Base-by-base conservation (phyloP, 2,888 invertebrate genomes). In the Microctonus hyperodae region DNA sequence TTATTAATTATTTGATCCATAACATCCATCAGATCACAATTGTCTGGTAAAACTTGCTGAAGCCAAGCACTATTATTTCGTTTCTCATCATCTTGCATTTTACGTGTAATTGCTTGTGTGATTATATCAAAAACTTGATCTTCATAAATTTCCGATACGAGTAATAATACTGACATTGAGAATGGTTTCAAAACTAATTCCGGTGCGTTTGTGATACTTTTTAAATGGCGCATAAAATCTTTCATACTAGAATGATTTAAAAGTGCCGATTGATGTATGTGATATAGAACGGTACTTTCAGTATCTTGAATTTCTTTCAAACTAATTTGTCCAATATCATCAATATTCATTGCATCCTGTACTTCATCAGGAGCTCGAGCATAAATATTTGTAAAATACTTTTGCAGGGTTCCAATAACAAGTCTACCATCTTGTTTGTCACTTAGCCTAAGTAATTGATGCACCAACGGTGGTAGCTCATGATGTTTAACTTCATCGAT, bases 401-500 rank as follows among this genome's bases (percentile, higher is more conserved):
- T 85, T 20, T 85, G 84, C 20, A 89, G 76, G 0, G 86, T 83
- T 50, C 87, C 78, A 40, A 88, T 79, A 0, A 88, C 82, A 64
- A 85, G 81, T 78, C 84, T 70, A 69, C 83, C 72, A 72, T 85
- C 85, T 62, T 85, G 82, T 63, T 84, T 80, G 56, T 83, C 82
- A 73, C 88, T 89, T 48, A 91, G 82, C 64, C 85, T 88, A n/a
- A 92, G 81, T 57, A 91, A 77, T 74, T 92, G 91, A 82, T 91
- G 90, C 0, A 90, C 87, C 33, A 92, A 83, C 0, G 90, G 88
- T 0, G 92, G 92, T 31, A 92, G 75, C 72, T 90, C 88, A 68
- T 89, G 88, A 0, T 90, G 86, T 5, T 87, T 85, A 62, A 89
- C 78, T 57, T 88, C 87, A 64, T 87, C 86, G 28, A 92, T 81